Evolutionary conservation across 2,113 vertebrate genomes (phyloP).

Genomic region (Xiphorhynchus elegans): DNA sequence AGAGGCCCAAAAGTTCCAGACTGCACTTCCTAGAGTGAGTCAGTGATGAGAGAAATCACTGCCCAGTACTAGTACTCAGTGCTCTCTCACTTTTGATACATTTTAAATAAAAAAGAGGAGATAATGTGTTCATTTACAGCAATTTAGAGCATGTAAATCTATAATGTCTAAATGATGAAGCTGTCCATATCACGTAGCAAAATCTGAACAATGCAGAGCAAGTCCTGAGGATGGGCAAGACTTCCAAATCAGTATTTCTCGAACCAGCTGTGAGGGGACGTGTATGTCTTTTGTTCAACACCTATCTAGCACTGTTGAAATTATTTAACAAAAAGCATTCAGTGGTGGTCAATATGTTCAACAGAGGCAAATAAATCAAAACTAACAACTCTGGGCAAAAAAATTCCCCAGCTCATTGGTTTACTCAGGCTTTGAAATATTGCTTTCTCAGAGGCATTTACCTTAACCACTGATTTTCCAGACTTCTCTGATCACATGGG

Average conservation of each 20-base stretch:
- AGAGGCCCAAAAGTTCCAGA: background rate
- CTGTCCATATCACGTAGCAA: background rate
- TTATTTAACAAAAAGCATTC: background rate
- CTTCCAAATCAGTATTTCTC: background rate
- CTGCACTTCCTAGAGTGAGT: background rate
- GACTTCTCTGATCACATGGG: background rate
- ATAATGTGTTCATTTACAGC: background rate
- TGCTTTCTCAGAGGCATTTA: background rate
- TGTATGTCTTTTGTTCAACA: background rate
- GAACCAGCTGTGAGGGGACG: background rate
- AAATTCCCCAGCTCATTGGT: background rate
- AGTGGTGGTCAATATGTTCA: background rate
- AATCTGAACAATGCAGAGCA: background rate
- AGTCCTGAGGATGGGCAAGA: background rate
- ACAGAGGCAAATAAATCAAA: conserved; percentile 5
- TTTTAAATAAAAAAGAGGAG: background rate
- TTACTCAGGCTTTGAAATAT: background rate
- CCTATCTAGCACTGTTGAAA: background rate
- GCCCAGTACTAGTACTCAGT: background rate
- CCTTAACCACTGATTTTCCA: background rate
- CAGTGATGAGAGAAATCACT: background rate
- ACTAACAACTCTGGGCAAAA: background rate
- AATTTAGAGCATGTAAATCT: background rate
- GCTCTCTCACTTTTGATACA: background rate
- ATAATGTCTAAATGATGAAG: background rate